These are phyloP conservation scores for Dendronephthya gigantea DNA, from an alignment of 64 coral and sea anemone genomes.

Conservation along the genomic window DNA sequence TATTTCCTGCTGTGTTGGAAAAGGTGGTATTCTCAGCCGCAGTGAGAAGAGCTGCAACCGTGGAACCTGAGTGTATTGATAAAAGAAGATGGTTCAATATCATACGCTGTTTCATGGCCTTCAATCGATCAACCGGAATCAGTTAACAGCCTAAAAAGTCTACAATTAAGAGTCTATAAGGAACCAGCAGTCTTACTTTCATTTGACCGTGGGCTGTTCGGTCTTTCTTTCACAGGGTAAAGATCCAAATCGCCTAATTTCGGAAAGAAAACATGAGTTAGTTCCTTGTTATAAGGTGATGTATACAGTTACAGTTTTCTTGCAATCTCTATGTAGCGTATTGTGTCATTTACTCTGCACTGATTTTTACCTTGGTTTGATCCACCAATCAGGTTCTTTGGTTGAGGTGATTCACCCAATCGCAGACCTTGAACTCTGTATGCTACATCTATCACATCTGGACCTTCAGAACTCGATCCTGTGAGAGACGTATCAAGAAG, in stretches of 20 bases:
- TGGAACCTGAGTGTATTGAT: neutral
- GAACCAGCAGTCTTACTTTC: neutral
- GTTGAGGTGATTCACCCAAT: constrained; percentile 57
- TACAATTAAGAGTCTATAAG: too few relatives aligned
- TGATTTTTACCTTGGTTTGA: neutral
- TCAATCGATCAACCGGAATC: neutral
- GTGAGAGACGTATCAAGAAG: too few relatives aligned
- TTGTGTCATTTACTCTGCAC: neutral
- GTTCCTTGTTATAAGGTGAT: neutral
- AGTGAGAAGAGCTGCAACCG: neutral
- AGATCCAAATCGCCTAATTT: neutral
- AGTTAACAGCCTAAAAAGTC: too few relatives aligned
- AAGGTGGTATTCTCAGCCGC: constrained; percentile 2
- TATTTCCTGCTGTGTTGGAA: neutral
- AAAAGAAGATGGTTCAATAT: neutral
- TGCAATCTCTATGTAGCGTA: too few relatives aligned
- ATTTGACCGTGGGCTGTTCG: neutral
- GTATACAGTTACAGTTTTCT: neutral
- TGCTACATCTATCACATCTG: constrained; percentile 79
- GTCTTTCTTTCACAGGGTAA: neutral
- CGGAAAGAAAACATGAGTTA: neutral
- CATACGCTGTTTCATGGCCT: neutral
- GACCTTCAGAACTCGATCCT: constrained; percentile 44
- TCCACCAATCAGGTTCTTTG: constrained; percentile 60
- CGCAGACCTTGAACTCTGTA: constrained; percentile 77